Conservation (phyloP, 1,140 invertebrate genomes). For the Kradibia gibbosae region DNA sequence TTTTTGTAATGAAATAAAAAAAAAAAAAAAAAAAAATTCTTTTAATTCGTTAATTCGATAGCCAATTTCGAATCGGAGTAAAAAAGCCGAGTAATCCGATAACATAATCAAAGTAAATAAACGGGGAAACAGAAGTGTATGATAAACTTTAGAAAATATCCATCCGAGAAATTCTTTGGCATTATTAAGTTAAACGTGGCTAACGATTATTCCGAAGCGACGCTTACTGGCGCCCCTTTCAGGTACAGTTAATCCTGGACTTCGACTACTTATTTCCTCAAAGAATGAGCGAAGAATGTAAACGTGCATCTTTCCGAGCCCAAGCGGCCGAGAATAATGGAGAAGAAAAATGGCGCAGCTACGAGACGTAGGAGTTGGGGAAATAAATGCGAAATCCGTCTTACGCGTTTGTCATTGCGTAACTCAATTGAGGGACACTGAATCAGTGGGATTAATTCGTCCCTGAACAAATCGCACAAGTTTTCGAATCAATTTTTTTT, state of each 20-base stretch:
- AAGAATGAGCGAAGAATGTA: constrained; percentile 23
- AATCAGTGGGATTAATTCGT: constrained; percentile 37
- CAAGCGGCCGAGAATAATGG: not conserved
- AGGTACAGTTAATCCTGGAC: constrained; percentile 21
- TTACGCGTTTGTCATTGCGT: constrained; percentile 11
- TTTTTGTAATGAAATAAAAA: too few species aligned
- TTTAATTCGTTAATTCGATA: too few species aligned
- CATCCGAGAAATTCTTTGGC: not conserved
- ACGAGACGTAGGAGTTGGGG: not conserved
- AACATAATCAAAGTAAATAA: not conserved
- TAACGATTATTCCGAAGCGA: not conserved
- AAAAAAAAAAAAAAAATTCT: too few species aligned
- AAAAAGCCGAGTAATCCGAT: too few species aligned
- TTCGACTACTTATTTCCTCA: not conserved
- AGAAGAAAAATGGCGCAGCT: not conserved
- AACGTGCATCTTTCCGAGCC: not conserved
- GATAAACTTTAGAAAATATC: too few species aligned
- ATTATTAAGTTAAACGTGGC: not conserved
- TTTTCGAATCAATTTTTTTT: constrained; percentile 44
- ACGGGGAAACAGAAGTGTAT: not conserved
- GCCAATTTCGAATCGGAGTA: too few species aligned
- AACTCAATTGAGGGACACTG: constrained; percentile 26
- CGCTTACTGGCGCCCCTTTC: not conserved
- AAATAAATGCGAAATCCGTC: not conserved
- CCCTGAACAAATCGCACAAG: constrained; percentile 37